Percentiles rank a stretch among this genome's conserved stretches.
phyloP scores from a whole-genome alignment of 2,797 vertebrate species.

The Bryconaethiops microstoma region DNA sequence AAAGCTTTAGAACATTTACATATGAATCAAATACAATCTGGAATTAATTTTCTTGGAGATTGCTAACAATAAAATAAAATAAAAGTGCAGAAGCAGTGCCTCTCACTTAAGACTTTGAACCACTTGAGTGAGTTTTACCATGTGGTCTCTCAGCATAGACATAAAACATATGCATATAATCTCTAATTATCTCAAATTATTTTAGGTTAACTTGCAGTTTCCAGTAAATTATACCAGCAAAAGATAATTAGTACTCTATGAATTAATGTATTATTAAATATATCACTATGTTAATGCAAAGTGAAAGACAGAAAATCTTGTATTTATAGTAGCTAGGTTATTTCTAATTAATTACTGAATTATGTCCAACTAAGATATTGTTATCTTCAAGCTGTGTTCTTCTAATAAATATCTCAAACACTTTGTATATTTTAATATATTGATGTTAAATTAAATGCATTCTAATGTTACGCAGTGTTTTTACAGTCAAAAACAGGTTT shows the following conservation, averaged over 20 bases:
- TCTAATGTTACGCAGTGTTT: no score
- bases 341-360: constrained; percentile 3
- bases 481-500: neutral
- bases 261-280: neutral
- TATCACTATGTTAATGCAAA: neutral
- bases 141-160: neutral
- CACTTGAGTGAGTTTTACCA: neutral
- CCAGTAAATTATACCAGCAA: neutral
- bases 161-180: no score
- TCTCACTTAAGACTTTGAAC: neutral
- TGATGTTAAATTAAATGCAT: no score
- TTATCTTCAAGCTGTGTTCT: no score
- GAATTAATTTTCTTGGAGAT: neutral
- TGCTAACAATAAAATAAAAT: neutral
- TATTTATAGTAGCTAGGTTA: constrained; percentile 8
- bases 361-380: neutral
- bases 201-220: neutral
- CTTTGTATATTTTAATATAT: no score
- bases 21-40: neutral
- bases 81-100: neutral
- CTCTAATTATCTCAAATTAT: constrained; percentile 2
- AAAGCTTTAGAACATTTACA: neutral
- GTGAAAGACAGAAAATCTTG: neutral
- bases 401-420: no score
- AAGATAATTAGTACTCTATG: neutral